Percentiles rank a stretch among this genome's conserved stretches.
These are phyloP conservation scores for Caenorhabditis uteleia DNA, from an alignment of 2,888 invertebrate genomes.

Conservation along the genomic window DNA sequence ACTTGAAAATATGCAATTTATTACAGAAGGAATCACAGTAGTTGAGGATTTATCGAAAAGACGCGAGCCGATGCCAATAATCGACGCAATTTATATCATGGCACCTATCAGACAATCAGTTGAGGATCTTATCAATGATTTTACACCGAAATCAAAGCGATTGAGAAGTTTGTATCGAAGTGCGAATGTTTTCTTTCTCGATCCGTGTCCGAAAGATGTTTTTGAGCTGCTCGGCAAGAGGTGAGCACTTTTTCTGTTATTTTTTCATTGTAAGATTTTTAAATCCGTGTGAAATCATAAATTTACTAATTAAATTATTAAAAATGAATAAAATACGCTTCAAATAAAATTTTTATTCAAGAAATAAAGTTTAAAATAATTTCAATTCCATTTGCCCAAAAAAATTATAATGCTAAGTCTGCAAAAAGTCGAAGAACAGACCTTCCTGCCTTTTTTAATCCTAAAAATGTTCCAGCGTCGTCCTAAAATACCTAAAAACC, in stretches of 20 bases:
- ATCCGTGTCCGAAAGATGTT: constrained; percentile 4
- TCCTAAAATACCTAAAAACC: constrained; percentile 3
- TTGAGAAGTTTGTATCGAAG: constrained; percentile 5
- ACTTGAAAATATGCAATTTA: too few relatives aligned
- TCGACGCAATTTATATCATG: constrained; percentile 25
- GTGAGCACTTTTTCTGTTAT: too few relatives aligned
- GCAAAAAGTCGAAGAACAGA: too few relatives aligned
- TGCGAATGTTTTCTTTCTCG: constrained; percentile 17
- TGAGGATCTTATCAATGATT: constrained; percentile 12
- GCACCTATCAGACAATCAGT: constrained; percentile 6
- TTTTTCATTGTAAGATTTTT: too few relatives aligned
- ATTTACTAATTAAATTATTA: too few relatives aligned
- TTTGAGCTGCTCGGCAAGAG: constrained; percentile 10
- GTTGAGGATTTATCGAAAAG: constrained; percentile 16
- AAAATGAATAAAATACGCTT: too few relatives aligned
- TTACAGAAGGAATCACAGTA: constrained; percentile 19
- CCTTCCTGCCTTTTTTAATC: not conserved
- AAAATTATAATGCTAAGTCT: too few relatives aligned
- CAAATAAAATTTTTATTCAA: too few relatives aligned
- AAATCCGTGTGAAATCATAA: too few relatives aligned
- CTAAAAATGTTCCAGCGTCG: constrained; percentile 2
- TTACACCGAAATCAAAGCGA: constrained; percentile 3
- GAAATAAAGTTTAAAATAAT: too few relatives aligned
- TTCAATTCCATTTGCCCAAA: too few relatives aligned
- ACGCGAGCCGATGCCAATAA: constrained; percentile 17